These are phyloP conservation scores for Tarsius wallacei DNA, from an alignment of 2,797 vertebrate species.

Conservation along the genomic window DNA sequence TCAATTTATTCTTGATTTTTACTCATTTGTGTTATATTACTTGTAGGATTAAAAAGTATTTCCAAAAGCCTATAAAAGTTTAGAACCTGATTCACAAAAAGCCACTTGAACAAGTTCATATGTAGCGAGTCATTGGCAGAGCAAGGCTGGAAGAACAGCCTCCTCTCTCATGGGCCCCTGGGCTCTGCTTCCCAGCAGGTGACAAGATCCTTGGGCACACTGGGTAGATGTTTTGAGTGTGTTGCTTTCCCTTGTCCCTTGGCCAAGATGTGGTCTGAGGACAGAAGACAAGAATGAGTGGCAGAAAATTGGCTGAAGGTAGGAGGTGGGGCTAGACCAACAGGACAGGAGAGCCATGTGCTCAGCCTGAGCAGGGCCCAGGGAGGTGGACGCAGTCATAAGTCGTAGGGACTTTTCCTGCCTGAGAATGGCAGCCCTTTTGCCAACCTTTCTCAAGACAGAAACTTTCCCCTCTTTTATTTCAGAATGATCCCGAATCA, in stretches of 20 bases:
- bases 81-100: slow-evolving; percentile 44
- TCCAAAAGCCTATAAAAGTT: slow-evolving; percentile 30
- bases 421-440: neutral
- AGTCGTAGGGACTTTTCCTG: neutral
- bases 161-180: neutral
- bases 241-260: neutral
- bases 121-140: neutral
- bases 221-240: neutral
- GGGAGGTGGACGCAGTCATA: neutral
- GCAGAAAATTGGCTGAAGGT: neutral
- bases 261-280: neutral
- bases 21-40: neutral
- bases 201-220: neutral
- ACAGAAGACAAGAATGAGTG: neutral
- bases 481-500: neutral
- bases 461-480: neutral
- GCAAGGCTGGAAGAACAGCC: neutral
- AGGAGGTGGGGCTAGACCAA: neutral
- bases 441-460: neutral
- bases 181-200: neutral
- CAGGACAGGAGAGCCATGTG: neutral
- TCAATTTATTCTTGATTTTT: slow-evolving; percentile 58
- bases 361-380: neutral
- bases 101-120: neutral
- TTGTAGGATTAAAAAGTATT: neutral